Evolutionary conservation across 53 echinoderm and acorn worm species (phyloP).

Genomic region (Astropecten irregularis): DNA sequence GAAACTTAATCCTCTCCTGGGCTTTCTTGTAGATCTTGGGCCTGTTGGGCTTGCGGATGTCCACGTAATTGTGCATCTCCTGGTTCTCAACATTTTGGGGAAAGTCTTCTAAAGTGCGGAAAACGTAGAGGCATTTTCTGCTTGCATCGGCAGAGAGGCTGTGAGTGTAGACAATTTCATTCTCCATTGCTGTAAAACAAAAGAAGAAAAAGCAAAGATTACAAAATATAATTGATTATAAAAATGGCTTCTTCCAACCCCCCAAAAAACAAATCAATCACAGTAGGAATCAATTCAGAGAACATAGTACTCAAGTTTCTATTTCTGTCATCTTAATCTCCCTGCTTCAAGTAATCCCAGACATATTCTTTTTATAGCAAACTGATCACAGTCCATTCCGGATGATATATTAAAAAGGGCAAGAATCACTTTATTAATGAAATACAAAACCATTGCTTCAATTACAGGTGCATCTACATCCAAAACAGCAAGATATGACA

Average conservation of each 20-base stretch:
- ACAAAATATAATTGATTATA: neutral
- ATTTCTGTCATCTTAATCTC: too few species aligned
- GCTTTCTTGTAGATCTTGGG: slow-evolving; percentile 99
- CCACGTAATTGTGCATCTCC: slow-evolving; percentile 97
- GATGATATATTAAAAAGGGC: too few species aligned
- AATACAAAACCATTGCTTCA: too few species aligned
- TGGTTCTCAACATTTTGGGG: slow-evolving; percentile 95
- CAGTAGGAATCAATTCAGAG: too few species aligned
- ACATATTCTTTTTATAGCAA: too few species aligned
- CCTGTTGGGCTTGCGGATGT: slow-evolving; percentile 93
- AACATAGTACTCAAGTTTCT: too few species aligned
- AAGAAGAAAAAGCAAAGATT: neutral
- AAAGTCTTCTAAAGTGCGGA: slow-evolving; percentile 88
- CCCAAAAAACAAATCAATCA: neutral
- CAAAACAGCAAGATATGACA: too few species aligned
- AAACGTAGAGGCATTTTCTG: slow-evolving; percentile 85
- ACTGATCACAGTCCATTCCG: too few species aligned
- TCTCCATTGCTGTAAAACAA: slow-evolving; percentile 78
- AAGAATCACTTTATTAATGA: too few species aligned
- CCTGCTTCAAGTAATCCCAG: too few species aligned
- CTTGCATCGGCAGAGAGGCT: slow-evolving; percentile 74
- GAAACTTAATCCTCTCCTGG: slow-evolving; percentile 87
- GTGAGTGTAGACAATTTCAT: slow-evolving; percentile 81
- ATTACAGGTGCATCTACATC: too few species aligned
- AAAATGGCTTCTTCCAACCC: neutral